Percentiles rank a stretch among this genome's conserved stretches.
phyloP scores from a whole-genome alignment of 2,797 vertebrate species.

The Microcaecilia unicolor region DNA sequence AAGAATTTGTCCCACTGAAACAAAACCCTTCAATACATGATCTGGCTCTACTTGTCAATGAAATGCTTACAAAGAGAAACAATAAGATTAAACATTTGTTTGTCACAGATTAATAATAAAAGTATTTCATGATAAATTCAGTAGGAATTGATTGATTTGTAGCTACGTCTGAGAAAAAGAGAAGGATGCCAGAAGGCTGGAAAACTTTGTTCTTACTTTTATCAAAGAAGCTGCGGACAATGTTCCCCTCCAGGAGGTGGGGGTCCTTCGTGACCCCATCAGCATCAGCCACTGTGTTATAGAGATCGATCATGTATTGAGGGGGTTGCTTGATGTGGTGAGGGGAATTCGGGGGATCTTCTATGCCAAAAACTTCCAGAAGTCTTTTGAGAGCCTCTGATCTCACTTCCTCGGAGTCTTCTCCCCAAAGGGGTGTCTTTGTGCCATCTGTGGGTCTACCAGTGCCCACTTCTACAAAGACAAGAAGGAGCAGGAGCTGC shows the following conservation, averaged over 20 bases:
- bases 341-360: conserved; percentile 60
- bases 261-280: conserved; percentile 81
- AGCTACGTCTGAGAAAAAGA: too few species aligned
- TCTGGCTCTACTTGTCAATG: too few species aligned
- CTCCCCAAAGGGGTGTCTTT: conserved; percentile 26
- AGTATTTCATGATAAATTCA: too few species aligned
- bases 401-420: conserved; percentile 38
- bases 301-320: conserved; percentile 88
- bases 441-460: conserved; percentile 35
- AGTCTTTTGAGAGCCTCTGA: conserved; percentile 72
- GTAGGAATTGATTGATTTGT: too few species aligned
- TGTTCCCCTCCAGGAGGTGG: conserved; percentile 73
- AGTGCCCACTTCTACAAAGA: conserved; percentile 6
- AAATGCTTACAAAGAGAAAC: too few species aligned
- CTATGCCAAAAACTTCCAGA: conserved; percentile 82
- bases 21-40: too few species aligned
- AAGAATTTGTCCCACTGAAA: too few species aligned
- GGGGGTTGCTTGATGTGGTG: conserved; percentile 65
- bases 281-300: conserved; percentile 75
- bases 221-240: conserved; percentile 82
- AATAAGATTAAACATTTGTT: too few species aligned
- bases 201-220: conserved; percentile 70
- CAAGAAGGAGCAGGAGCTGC: conserved; percentile 23
- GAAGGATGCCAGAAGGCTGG: too few species aligned
- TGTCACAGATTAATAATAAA: too few species aligned